Conservation (phyloP, 64 coral and sea anemone genomes). For the Astreopora myriophthalma region DNA sequence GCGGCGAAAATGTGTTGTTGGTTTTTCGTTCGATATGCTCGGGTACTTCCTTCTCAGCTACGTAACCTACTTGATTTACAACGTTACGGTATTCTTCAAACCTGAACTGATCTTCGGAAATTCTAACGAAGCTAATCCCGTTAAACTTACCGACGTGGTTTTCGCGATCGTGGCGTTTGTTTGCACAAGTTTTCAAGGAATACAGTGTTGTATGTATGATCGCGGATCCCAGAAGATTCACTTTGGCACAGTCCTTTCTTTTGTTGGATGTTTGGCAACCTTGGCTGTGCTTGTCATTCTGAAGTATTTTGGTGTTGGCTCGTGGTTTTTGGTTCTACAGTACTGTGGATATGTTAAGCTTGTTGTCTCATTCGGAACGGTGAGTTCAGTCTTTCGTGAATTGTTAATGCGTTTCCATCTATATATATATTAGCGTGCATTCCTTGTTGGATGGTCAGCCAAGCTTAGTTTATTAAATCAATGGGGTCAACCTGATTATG, state of each 20-base stretch:
- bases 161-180: conserved; percentile 73
- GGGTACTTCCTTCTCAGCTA: conserved; percentile 85
- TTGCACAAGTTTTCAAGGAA: conserved; percentile 50
- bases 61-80: conserved; percentile 82
- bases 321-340: conserved; percentile 61
- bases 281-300: conserved; percentile 21
- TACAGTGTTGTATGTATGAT: conserved; percentile 83
- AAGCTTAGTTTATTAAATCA: too few species aligned
- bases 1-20: conserved; percentile 81
- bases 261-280: conserved; percentile 15
- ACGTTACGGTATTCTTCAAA: conserved; percentile 73
- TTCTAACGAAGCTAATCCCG: conserved; percentile 63
- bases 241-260: conserved; percentile 36
- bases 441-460: too few species aligned
- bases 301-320: conserved; percentile 29
- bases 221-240: conserved; percentile 81
- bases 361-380: conserved; percentile 81
- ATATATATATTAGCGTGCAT: too few species aligned
- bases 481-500: too few species aligned
- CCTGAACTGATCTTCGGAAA: conserved; percentile 45
- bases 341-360: conserved; percentile 90
- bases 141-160: conserved; percentile 79
- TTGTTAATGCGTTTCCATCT: too few species aligned
- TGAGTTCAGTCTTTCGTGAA: too few species aligned
- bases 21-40: conserved; percentile 90